These are phyloP conservation scores for Miichthys miiuy DNA, from an alignment of 2,797 vertebrate species.

Conservation along the genomic window DNA sequence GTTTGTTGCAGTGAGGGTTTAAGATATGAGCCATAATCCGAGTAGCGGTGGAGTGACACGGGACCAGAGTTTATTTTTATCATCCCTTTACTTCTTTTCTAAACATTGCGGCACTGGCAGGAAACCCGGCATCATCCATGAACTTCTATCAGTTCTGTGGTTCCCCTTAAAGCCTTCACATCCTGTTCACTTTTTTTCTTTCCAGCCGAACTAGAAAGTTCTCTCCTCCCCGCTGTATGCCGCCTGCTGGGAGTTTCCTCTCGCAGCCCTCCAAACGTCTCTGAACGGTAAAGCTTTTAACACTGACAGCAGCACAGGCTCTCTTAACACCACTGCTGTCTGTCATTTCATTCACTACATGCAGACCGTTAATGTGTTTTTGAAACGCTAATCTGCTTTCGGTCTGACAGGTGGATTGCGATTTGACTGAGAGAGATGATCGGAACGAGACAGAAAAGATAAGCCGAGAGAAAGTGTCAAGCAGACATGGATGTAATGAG, in stretches of 20 bases:
- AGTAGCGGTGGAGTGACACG: neutral
- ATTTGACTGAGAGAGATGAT: conserved; percentile 30
- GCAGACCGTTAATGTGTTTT: conserved; percentile 41
- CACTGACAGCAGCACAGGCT: conserved; percentile 15
- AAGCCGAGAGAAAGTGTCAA: conserved; percentile 34
- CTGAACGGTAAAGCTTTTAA: conserved; percentile 40
- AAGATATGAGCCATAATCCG: conserved; percentile 3
- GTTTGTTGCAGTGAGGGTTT: conserved; percentile 4
- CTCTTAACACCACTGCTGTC: conserved; percentile 9
- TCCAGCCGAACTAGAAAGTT: conserved; percentile 28
- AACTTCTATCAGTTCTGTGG: neutral
- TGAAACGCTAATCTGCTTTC: conserved; percentile 54
- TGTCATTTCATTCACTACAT: conserved; percentile 41
- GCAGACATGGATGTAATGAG: conserved; percentile 12
- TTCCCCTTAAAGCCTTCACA: conserved; percentile 10
- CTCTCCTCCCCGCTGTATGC: conserved; percentile 9
- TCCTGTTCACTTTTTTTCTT: conserved; percentile 27
- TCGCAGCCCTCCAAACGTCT: conserved; percentile 27
- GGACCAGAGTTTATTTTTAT: neutral
- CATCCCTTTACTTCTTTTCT: neutral
- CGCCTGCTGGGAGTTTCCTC: conserved; percentile 38
- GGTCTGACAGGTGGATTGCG: conserved; percentile 54
- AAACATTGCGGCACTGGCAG: neutral
- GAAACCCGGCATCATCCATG: neutral
- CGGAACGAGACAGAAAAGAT: conserved; percentile 16